phyloP scores from a whole-genome alignment of 2,888 invertebrate species.

The Torymus auratus region DNA sequence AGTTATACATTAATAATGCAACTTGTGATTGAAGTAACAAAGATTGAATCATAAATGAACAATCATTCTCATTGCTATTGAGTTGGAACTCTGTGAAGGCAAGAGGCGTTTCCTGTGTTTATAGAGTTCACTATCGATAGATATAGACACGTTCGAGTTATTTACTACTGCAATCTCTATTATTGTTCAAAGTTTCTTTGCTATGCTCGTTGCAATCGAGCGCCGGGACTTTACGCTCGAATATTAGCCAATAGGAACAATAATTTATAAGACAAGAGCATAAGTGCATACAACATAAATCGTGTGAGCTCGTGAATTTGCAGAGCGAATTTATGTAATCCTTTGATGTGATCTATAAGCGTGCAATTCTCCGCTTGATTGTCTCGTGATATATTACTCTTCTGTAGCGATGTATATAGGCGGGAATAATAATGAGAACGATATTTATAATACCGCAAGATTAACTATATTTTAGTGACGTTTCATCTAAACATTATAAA shows the following conservation, averaged over 20 bases:
- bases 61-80: constrained; percentile 32
- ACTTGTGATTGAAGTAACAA: constrained; percentile 9
- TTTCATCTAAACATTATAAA: no score
- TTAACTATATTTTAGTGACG: no score
- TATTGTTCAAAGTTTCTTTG: constrained; percentile 62
- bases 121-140: constrained; percentile 61
- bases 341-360: constrained; percentile 7
- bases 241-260: constrained; percentile 14
- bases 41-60: constrained; percentile 32
- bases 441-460: no score
- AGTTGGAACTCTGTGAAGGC: constrained; percentile 34
- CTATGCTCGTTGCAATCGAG: no score
- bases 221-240: not conserved
- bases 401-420: no score
- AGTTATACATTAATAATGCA: not conserved
- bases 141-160: constrained; percentile 66
- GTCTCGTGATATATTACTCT: constrained; percentile 2
- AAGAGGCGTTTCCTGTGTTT: constrained; percentile 25
- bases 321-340: constrained; percentile 1
- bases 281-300: constrained; percentile 34
- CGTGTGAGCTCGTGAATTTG: not conserved
- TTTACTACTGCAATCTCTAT: constrained; percentile 68
- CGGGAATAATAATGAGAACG: no score
- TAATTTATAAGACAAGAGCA: constrained; percentile 21
- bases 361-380: not conserved